phyloP scores from a whole-genome alignment of 2,797 vertebrate species.

The Ctenosaura bakeri region DNA sequence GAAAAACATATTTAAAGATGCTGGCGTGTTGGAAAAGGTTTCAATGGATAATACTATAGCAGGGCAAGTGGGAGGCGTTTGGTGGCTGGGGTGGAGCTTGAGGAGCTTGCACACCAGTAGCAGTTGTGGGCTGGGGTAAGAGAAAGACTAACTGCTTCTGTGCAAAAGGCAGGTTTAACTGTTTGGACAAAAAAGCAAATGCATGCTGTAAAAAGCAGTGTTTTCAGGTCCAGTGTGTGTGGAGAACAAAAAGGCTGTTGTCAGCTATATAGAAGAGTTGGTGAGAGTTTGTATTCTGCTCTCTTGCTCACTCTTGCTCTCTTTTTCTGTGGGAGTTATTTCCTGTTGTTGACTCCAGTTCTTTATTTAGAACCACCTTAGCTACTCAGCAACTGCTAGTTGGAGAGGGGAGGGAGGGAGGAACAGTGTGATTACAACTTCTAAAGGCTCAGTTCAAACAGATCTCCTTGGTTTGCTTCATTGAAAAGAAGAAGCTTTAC shows the following conservation, averaged over 20 bases:
- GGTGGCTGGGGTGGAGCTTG: background rate
- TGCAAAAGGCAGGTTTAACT: conserved; percentile 64
- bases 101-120: no score
- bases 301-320: conserved; percentile 68
- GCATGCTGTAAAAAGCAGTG: conserved; percentile 74
- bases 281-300: conserved; percentile 93
- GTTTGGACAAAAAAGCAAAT: conserved; percentile 64
- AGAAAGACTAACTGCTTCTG: background rate
- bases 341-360: conserved; percentile 99
- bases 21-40: no score
- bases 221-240: conserved; percentile 75
- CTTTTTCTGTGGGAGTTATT: conserved; percentile 96
- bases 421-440: conserved; percentile 81
- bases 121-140: background rate
- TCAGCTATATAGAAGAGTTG: conserved; percentile 84
- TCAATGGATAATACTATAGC: background rate
- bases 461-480: conserved; percentile 60
- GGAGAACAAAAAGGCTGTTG: conserved; percentile 87
- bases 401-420: conserved; percentile 63
- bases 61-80: conserved; percentile 6
- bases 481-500: conserved; percentile 61
- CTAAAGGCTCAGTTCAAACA: conserved; percentile 75
- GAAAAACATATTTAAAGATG: background rate
- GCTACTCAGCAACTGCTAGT: conserved; percentile 84
- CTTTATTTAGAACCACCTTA: conserved; percentile 99